Conservation (phyloP, 53 echinoderm and acorn worm species). For the Mesocentrotus franciscanus region DNA sequence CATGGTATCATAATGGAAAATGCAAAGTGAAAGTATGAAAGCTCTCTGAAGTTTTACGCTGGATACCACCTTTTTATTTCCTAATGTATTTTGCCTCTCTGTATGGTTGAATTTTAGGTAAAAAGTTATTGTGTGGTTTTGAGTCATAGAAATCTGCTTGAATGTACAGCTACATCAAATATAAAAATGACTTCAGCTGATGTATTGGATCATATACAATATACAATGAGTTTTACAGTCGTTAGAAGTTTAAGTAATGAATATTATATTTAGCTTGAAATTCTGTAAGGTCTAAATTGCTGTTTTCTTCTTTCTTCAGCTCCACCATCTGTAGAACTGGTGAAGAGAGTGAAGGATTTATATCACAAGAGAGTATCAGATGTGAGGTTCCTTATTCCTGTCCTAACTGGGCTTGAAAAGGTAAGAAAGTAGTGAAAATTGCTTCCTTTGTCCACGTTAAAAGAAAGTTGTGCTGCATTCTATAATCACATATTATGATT, state of each 20-base stretch:
- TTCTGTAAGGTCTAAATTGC: not conserved
- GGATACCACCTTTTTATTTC: too few species aligned
- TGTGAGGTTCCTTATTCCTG: slow-evolving; percentile 96
- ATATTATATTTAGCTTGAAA: not conserved
- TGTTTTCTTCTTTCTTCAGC: slow-evolving; percentile 63
- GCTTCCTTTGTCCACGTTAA: not conserved
- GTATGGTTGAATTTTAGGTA: too few species aligned
- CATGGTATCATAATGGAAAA: too few species aligned
- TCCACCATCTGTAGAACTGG: slow-evolving; percentile 93
- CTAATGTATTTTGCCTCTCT: too few species aligned
- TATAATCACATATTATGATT: not conserved
- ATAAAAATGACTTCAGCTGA: too few species aligned
- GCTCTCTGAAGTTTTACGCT: too few species aligned
- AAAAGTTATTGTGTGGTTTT: too few species aligned
- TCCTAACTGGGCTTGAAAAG: slow-evolving; percentile 97
- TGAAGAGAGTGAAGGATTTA: slow-evolving; percentile 94
- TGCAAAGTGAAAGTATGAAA: too few species aligned
- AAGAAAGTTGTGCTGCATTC: too few species aligned
- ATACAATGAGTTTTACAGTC: not conserved
- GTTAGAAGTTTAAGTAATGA: not conserved
- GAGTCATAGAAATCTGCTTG: too few species aligned
- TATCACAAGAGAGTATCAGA: slow-evolving; percentile 98
- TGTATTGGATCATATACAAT: not conserved
- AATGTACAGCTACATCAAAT: too few species aligned
- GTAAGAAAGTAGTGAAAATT: slow-evolving; percentile 47